Evolutionary conservation across 2,113 vertebrate genomes (phyloP), one percentile per base, ranked within the genome.

Genomic region (Nothoprocta pentlandii): DNA sequence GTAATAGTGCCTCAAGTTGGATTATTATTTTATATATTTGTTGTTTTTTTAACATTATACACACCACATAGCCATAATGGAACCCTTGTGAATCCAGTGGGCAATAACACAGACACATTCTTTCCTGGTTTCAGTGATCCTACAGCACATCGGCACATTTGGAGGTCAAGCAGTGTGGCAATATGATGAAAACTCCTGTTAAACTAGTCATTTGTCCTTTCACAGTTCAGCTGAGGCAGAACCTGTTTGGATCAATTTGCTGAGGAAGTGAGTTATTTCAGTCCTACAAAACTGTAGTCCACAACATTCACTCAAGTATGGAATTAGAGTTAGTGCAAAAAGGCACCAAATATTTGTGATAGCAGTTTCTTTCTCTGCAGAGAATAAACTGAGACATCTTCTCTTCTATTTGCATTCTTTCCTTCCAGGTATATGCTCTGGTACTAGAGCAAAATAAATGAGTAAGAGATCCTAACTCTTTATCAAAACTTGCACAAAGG

Each of bases 191-290:
- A 93, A 93, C n/a, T 56, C 61, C 86, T 21, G 74, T 69, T 85
- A 95, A 97, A 93, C 34, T 54, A 86, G 91, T 94, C 17, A 44
- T 90, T 95, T 97, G 85, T 95, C 87, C 89, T 96, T 95, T 95
- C 39, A 51, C 74, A 26, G 21, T 62, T 90, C 42, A 80, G 85
- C 85, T 86, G 69, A 94, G 90, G 80, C 89, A 93, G 89, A 87
- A 67, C 75, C 84, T 87, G 71, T 61, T 84, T 91, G 95, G 95
- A 84, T 74, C 91, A 16, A 87, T 61, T 61, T 81, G 67, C 84
- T 41, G 17, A 92, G 87, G 76, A 90, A 93, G 61, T 32, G 61
- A 93, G 53, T 83, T 94, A 69, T 91, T 96, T 96, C 87, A 89
- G 62, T 78, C 90, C 92, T 89, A 77, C 81, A 84, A 93, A 93